Evolutionary conservation across 2,797 vertebrate species (phyloP), one percentile per base, ranked within the genome.

Genomic region (Enteromius trimaculatus): DNA sequence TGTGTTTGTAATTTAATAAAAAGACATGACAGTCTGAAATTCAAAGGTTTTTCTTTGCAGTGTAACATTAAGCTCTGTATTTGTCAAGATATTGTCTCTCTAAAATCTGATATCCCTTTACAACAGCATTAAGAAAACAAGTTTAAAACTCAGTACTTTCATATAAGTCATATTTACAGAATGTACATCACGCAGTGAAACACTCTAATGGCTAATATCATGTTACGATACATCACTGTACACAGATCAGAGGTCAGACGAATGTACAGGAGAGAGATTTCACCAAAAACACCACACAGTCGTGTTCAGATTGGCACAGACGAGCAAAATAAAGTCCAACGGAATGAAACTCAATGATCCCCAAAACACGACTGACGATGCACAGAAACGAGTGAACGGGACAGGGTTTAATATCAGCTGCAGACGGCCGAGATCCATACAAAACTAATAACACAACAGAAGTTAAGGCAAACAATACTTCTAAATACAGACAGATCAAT

Each of bases 161-260:
- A 92, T 94, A 93, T 92, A 93, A 92, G 92, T 94, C 79, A 90
- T 92, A 95, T 94, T 92, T 94, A 95, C 94, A 95, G 42, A 93
- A 94, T 94, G 83, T 94, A 89, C 88, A 89, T 23, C 82, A 84
- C 77, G 51, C 74, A 47, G 53, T 29, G 62, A 69, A 77, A 79
- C 58, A 62, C 0, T 7, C 77, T 77, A 64, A 65, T n/a, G 55
- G 72, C 80, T 76, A 81, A 83, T 11, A 83, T 53, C 77, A 84
- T 13, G 51, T 29, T 29, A 80, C 75, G 37, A 77, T 29, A 77
- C 77, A 47, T 79, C 62, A 68, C 29, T 23, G 29, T 79, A 53
- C 62, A 51, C 62, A n/a, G 60, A 78, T 23, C 31, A 53, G 62
- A 62, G 55, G 5, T 58, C 21, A 75, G 29, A 55, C 4, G 4